A percentile compares a stretch with the other conserved stretches of the same genome.
phyloP scores from a whole-genome alignment of 2,797 vertebrate genomes.

The Philypnodon macrostomus region DNA sequence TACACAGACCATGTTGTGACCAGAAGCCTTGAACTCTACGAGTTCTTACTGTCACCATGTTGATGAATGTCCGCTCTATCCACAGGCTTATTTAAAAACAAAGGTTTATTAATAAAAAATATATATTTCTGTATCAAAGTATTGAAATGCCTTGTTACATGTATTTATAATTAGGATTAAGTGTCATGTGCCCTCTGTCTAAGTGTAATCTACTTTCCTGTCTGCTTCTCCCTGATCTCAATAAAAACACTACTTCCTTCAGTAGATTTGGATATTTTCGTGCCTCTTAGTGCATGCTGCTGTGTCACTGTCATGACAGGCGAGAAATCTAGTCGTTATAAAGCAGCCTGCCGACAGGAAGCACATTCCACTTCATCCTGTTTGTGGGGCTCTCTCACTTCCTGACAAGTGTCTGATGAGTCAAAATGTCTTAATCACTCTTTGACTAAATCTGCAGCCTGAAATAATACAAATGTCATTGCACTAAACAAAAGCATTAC shows the following conservation, averaged over 20 bases:
- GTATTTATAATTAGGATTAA: too few relatives aligned
- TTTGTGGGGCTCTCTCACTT: constrained; percentile 78
- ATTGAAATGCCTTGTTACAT: too few relatives aligned
- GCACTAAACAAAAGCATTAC: constrained; percentile 23
- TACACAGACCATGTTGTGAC: constrained; percentile 45
- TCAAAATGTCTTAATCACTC: constrained; percentile 74
- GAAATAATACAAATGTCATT: constrained; percentile 53
- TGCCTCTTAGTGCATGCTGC: constrained; percentile 14
- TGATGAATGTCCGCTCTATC: constrained; percentile 11
- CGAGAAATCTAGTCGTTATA: constrained; percentile 72
- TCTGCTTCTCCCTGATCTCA: constrained; percentile 69
- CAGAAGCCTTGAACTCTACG: constrained; percentile 35
- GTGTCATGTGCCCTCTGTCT: constrained; percentile 44
- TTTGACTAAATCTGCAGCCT: constrained; percentile 50
- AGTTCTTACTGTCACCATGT: constrained; percentile 40
- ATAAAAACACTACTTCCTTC: constrained; percentile 65
- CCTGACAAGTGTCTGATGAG: constrained; percentile 81
- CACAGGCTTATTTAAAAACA: neutral
- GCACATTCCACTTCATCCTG: constrained; percentile 83
- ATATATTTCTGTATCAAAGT: neutral
- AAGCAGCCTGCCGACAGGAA: constrained; percentile 73
- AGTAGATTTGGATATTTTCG: constrained; percentile 31
- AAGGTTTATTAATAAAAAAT: neutral
- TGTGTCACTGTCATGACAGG: constrained; percentile 61
- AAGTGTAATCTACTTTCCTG: constrained; percentile 70